Percentiles rank a stretch among this genome's conserved stretches.
phyloP scores from a whole-genome alignment of 2,113 vertebrate genomes.

The Phasianus colchicus region DNA sequence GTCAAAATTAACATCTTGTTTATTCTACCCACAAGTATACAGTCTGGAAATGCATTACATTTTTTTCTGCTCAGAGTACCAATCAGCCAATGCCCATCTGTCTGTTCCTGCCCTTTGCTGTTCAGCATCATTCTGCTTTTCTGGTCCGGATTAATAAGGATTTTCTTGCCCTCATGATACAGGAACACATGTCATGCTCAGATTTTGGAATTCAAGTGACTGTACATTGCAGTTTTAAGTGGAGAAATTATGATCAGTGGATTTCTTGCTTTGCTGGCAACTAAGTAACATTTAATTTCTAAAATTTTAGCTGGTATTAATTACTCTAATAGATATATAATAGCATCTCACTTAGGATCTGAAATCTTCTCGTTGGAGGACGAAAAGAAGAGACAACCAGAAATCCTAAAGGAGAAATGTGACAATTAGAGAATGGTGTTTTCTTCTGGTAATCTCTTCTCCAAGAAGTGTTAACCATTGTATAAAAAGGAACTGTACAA shows the following conservation, averaged over 20 bases:
- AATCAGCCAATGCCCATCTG: slow-evolving; percentile 13
- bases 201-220: not conserved
- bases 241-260: not conserved
- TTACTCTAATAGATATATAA: not conserved
- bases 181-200: not conserved
- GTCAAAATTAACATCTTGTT: not conserved
- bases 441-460: not conserved
- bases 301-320: not conserved
- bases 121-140: slow-evolving; percentile 9
- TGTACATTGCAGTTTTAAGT: not conserved
- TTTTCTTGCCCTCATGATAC: slow-evolving; percentile 41
- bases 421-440: not conserved
- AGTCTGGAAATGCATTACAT: not conserved
- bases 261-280: not conserved
- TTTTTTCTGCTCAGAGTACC: not conserved
- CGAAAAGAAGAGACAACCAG: not conserved
- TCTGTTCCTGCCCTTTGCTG: not conserved
- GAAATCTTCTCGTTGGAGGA: not conserved
- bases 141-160: not conserved
- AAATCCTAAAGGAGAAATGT: not conserved
- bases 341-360: not conserved
- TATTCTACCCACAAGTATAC: not conserved
- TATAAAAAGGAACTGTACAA: not conserved
- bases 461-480: not conserved
- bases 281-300: not conserved